phyloP scores from a whole-genome alignment of 1,140 invertebrate genomes.

The Probaryconus sp. region DNA sequence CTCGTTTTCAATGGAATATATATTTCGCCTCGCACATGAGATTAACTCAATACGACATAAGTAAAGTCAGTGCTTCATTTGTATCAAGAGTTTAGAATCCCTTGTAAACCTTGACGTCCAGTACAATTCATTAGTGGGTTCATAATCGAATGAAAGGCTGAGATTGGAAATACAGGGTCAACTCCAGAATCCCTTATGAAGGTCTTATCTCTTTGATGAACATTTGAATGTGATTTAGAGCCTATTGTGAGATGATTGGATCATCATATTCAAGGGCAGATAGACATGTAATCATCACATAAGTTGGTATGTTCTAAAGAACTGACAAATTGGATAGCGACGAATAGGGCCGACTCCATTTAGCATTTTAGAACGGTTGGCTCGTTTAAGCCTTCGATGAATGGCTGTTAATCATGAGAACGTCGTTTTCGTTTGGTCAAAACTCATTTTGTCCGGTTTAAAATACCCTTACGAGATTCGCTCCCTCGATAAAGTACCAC shows the following conservation, averaged over 20 bases:
- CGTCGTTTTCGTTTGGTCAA: constrained; percentile 58
- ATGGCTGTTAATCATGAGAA: constrained; percentile 71
- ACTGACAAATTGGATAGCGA: constrained; percentile 63
- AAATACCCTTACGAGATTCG: constrained; percentile 18
- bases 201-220: constrained; percentile 54
- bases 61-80: too few relatives aligned
- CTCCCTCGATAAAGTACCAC: constrained; percentile 51
- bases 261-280: constrained; percentile 56
- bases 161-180: constrained; percentile 48
- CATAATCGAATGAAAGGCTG: constrained; percentile 39
- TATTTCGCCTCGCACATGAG: too few relatives aligned
- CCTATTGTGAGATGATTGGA: constrained; percentile 53
- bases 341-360: constrained; percentile 36
- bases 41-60: too few relatives aligned
- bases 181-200: constrained; percentile 7
- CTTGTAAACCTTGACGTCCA: neutral
- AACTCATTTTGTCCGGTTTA: constrained; percentile 37
- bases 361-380: constrained; percentile 64
- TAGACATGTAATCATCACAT: constrained; percentile 57
- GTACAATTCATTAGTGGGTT: constrained; percentile 34
- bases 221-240: constrained; percentile 52
- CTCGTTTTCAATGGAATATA: too few relatives aligned
- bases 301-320: constrained; percentile 38
- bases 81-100: neutral
- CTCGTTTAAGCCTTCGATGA: constrained; percentile 64